Percentiles rank a stretch among this genome's conserved stretches.
Evolutionary conservation across 2,113 vertebrate species (phyloP).

Genomic region (Nibea coibor): DNA sequence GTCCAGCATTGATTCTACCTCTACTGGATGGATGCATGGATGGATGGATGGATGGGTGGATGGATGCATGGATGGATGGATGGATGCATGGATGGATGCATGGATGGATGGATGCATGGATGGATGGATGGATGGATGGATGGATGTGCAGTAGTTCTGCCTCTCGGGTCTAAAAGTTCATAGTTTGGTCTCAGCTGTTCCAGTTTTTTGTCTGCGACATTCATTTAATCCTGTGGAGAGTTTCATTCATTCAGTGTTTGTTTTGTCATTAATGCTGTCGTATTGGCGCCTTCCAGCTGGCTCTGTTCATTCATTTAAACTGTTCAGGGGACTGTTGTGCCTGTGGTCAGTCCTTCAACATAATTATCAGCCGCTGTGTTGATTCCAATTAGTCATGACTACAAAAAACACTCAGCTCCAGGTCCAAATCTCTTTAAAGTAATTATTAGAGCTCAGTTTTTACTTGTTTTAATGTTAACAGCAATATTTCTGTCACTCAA

Average conservation of each 20-base stretch:
- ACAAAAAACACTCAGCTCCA: neutral
- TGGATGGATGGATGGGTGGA: too few relatives aligned
- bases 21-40: too few relatives aligned
- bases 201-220: neutral
- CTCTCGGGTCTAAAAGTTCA: too few relatives aligned
- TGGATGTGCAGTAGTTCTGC: too few relatives aligned
- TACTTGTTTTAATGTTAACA: neutral
- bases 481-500: neutral
- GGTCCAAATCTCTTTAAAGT: neutral
- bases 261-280: conserved; percentile 10
- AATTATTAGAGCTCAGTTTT: neutral
- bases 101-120: too few relatives aligned
- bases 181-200: neutral
- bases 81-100: too few relatives aligned
- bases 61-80: too few relatives aligned
- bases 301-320: neutral
- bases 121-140: too few relatives aligned
- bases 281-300: neutral
- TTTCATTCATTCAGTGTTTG: neutral
- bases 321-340: neutral
- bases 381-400: conserved; percentile 11
- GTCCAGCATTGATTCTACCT: too few relatives aligned
- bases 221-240: neutral
- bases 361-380: conserved; percentile 26
- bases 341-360: conserved; percentile 17